Base-by-base conservation (phyloP, 2,113 vertebrate species). In the human (Homo sapiens) region DNA sequence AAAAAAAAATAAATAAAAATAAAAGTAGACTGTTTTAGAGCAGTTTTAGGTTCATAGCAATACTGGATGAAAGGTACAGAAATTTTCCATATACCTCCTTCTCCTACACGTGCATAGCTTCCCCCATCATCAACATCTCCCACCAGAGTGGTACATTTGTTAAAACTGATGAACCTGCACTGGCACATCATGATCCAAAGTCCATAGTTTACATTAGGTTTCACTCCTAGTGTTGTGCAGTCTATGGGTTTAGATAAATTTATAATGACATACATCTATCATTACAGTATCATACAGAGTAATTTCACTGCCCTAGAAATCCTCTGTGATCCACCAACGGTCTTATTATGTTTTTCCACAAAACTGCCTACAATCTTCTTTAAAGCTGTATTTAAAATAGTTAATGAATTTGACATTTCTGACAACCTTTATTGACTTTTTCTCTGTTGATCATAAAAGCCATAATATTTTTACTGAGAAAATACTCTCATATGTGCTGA, bases 391-490 rank as follows among this genome's bases (percentile, higher is more conserved):
- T 91, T 94, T 90, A 68, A 66, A 57, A 43, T 76, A 91, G 91
- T 52, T 92, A 95, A 95, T 94, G 83, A 82, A 82, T 82, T 96
- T 97, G 72, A 96, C 57, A 93, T 89, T 80, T 94, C 93, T 75
- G 73, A 87, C 68, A 93, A 43, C 13, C 48, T 89, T 78, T 93
- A 96, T 43, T 93, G 75, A 92, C 32, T 93, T 97, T 85, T 88
- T 94, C 70, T 95, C 38, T 92, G 52, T 83, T 93, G 79, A 95
- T 25, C 43, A 75, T 70, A 61, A 84, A 79, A 89, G 90, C 32
- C 43, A 73, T 70, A 70, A 84, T 82, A 85, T 55, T 89, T 85
- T 92, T 70, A 76, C 78, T 57, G 48, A 96, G 79, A 96, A 94
- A 95, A 92, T 76, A 68, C 35, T 96, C n/a, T 81, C 23, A 35